Base-by-base conservation (phyloP, 2,888 invertebrate species). In the Smittia sp. region DNA sequence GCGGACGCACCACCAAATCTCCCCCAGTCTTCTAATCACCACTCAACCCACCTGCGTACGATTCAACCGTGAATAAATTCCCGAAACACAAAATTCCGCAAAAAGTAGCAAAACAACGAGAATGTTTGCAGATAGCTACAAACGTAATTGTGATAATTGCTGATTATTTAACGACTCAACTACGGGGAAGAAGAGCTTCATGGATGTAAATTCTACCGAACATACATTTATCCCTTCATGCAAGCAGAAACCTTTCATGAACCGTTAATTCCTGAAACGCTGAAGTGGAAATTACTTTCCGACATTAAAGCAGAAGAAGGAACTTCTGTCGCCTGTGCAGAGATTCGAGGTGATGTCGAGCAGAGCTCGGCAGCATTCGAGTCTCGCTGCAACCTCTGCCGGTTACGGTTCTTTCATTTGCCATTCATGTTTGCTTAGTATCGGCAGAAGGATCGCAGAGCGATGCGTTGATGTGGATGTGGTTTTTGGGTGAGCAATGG, bases 391-490 rank as follows among this genome's bases (percentile, higher is more conserved):
- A 69, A 69, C 69, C 69, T 69, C 69, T 62, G 72, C 58, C 38
- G 72, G 62, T 72, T 72, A 62, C 54, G 72, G 38, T 20, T 22
- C 46, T 27, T 70, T 70, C 70, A 72, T 58, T 72, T 72, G 72
- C 72, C 54, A 62, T 62, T 32, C 27, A 52, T 72, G 15, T 69
- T 69, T 69, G 52, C 24, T 69, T 69, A 69, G 69, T 52, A 69
- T 69, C 27, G 41, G 15, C 63, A 25, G 63, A 27, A 13, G 27
- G 25, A 63, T 27, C 27, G 63, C 27, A 1, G 7, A 58, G 46
- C 6, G 58, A 58, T 54, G 54, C 69, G 69, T 54, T 70, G 72
- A 62, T 72, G 72, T 72, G 62, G 72, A 62, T 72, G 58, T 72
- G 58, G 46, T 46, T 46, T 41, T 38, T 22, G 24, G 52, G 62